Evolutionary conservation across 1,140 invertebrate genomes (phyloP), one percentile per base, ranked within the genome.

Genomic region (Helicoverpa armigera): DNA sequence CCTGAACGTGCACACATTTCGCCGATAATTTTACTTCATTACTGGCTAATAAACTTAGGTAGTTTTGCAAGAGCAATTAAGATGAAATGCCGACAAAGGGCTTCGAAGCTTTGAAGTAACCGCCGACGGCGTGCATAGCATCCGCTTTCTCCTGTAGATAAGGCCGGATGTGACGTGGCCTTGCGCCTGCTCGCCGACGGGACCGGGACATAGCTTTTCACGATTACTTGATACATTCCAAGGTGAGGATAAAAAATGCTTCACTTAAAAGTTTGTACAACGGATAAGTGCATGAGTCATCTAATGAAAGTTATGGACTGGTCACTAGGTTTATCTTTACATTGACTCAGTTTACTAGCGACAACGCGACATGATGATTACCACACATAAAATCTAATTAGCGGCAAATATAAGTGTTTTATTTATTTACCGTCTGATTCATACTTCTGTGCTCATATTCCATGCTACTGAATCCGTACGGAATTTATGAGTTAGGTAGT

Each of bases 191-290:
- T 67, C 83, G 43, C 56, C 35, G 67, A 29, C 67, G 35, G 35
- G 63, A 65, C 18, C 35, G 80, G 75, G 84, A 84, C 83, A 88
- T 87, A 88, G 91, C 89, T 93, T 93, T 94, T 94, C 91, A 93
- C 93, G 87, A 90, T 89, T 91, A 90, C 91, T 88, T 86, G 93
- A 93, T 87, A 94, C 86, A 94, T 94, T 94, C 93, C 93, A 84
- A 75, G 69, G 86, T 73, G 63, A 77, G 87, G 85, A 90, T 90
- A 91, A 89, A 89, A 89, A 67, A 48, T 16, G 78, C 76, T 84
- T 51, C 53, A 70, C 56, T 83, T 79, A 82, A 82, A 69, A 83
- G 84, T 87, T 89, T 88, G 75, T 79, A 84, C 78, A 82, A 86
- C 74, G 76, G 29, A 79, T 74, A 75, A 65, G 65, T 80, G 67